Evolutionary conservation across 2,888 invertebrate genomes (phyloP).

Genomic region (Fragum whitleyi): DNA sequence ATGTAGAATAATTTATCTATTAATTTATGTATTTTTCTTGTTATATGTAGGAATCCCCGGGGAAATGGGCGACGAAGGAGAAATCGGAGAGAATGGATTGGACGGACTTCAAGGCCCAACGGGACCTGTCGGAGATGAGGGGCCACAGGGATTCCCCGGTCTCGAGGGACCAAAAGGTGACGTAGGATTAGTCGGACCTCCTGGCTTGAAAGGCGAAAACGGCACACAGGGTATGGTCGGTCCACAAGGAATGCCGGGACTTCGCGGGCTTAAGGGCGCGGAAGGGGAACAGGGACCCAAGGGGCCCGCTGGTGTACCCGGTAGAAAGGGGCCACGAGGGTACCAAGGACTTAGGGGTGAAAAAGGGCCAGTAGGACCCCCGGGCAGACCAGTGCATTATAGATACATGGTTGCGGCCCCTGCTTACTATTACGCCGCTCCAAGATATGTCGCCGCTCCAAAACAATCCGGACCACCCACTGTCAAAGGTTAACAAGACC

Average conservation of each 20-base stretch:
- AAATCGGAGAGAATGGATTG: slow-evolving; percentile 41
- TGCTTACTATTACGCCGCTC: slow-evolving; percentile 2
- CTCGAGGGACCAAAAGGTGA: slow-evolving; percentile 42
- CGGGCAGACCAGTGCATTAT: not conserved
- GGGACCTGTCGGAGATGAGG: slow-evolving; percentile 46
- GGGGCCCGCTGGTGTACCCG: slow-evolving; percentile 46
- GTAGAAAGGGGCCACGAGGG: slow-evolving; percentile 40
- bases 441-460: not conserved
- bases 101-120: slow-evolving; percentile 39
- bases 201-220: slow-evolving; percentile 37
- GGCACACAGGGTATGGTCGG: slow-evolving; percentile 38
- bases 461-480: not conserved
- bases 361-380: not conserved
- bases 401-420: slow-evolving; percentile 9
- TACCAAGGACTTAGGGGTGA: slow-evolving; percentile 18
- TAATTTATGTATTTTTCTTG: not conserved
- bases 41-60: slow-evolving; percentile 36
- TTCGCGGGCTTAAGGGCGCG: slow-evolving; percentile 43
- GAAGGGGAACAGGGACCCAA: slow-evolving; percentile 39
- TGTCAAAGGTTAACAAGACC: not conserved
- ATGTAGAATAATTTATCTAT: no score
- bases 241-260: slow-evolving; percentile 38
- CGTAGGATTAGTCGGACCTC: slow-evolving; percentile 34
- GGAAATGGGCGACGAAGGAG: slow-evolving; percentile 58
- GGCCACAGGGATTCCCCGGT: slow-evolving; percentile 56